These are phyloP conservation scores for Decapterus maruadsi DNA, from an alignment of 2,797 vertebrate species.

Conservation along the genomic window DNA sequence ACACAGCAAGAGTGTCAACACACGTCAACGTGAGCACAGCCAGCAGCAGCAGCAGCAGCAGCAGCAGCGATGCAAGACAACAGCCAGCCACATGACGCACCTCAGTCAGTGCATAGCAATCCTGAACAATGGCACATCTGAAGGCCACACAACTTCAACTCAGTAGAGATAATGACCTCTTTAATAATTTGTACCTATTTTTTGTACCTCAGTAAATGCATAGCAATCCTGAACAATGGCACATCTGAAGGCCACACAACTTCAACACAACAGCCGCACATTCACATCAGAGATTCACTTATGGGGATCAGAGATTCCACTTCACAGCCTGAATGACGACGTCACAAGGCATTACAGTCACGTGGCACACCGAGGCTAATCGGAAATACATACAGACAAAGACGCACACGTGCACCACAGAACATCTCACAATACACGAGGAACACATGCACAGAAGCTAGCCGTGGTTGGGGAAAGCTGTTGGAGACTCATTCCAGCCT, in stretches of 20 bases:
- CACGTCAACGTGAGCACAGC: constrained; percentile 70
- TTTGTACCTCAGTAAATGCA: constrained; percentile 70
- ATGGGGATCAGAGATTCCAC: background rate
- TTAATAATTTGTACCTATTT: no score
- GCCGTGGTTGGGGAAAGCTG: background rate
- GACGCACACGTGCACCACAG: background rate
- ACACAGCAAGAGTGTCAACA: constrained; percentile 79
- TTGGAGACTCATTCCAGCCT: background rate
- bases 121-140: constrained; percentile 57
- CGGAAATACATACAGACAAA: constrained; percentile 23
- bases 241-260: constrained; percentile 35
- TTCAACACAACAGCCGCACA: constrained; percentile 12
- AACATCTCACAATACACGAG: constrained; percentile 1
- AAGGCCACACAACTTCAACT: constrained; percentile 27
- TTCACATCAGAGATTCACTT: background rate
- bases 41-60: constrained; percentile 56
- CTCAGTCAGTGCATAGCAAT: constrained; percentile 64
- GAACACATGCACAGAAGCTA: constrained; percentile 1
- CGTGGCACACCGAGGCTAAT: constrained; percentile 11
- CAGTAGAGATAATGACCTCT: no score
- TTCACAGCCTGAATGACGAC: background rate
- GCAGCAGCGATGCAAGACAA: constrained; percentile 57
- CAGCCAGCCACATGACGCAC: constrained; percentile 72
- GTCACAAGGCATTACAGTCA: constrained; percentile 32
- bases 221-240: constrained; percentile 59